Percentiles rank a stretch among this genome's conserved stretches.
Evolutionary conservation across 2,797 vertebrate genomes (phyloP).

Genomic region (Falco cherrug): DNA sequence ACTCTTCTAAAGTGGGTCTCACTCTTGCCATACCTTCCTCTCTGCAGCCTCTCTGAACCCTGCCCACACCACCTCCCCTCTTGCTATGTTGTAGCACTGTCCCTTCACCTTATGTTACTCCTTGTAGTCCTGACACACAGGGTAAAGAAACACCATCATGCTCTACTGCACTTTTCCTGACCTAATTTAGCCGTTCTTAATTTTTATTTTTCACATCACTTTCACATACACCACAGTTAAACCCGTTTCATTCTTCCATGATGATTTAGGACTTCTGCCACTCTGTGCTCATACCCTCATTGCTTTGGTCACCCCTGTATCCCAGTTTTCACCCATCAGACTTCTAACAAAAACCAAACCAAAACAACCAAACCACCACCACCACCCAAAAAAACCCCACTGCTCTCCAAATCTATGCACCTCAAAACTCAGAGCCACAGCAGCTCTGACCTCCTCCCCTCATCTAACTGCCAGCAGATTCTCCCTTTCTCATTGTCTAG

Average conservation of each 20-base stretch:
- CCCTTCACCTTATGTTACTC: neutral
- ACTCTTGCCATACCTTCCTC: neutral
- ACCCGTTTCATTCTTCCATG: neutral
- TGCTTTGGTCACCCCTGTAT: neutral
- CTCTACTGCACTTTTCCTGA: neutral
- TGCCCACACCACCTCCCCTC: neutral
- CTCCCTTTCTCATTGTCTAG: neutral
- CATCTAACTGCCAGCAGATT: neutral
- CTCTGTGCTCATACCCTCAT: neutral
- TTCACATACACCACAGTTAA: neutral
- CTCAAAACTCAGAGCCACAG: neutral
- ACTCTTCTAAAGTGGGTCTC: neutral
- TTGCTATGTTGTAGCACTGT: neutral
- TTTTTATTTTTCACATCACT: neutral
- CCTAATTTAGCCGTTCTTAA: neutral
- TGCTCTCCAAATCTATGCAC: neutral
- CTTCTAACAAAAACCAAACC: neutral
- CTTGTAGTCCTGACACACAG: neutral
- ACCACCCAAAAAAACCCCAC: neutral
- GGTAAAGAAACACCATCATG: neutral
- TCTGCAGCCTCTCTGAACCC: neutral
- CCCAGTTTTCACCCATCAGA: neutral
- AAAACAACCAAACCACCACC: neutral
- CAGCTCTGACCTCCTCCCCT: neutral
- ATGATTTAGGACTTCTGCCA: neutral